phyloP scores from a whole-genome alignment of 2,888 invertebrate species.

The Encarsia formosa region DNA sequence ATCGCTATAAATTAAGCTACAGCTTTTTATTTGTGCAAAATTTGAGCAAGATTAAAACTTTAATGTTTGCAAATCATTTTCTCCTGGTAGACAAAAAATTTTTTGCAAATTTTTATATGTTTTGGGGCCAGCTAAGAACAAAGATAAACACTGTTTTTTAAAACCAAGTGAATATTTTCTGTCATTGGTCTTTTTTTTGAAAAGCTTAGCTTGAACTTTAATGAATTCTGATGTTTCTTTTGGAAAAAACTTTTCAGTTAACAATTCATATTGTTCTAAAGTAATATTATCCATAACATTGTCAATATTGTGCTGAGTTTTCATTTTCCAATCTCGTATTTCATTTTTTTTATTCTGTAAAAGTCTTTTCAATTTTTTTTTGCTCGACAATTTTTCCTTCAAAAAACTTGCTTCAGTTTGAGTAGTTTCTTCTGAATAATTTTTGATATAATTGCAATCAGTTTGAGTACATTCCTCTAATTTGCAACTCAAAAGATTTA shows the following conservation, averaged over 20 bases:
- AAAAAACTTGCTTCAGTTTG: conserved; percentile 18
- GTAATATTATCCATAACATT: conserved; percentile 19
- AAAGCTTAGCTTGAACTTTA: conserved; percentile 24
- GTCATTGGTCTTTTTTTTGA: conserved; percentile 16
- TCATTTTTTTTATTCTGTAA: conserved; percentile 19
- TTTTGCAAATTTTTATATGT: conserved; percentile 24
- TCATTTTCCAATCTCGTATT: conserved; percentile 12
- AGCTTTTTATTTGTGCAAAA: too few species aligned
- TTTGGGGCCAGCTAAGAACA: conserved; percentile 19
- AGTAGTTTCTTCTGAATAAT: conserved; percentile 6
- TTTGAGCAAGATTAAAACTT: conserved; percentile 7
- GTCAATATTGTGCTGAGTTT: conserved; percentile 12
- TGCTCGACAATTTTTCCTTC: conserved; percentile 17
- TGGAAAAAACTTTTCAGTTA: conserved; percentile 26
- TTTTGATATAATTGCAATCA: background rate
- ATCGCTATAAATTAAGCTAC: too few species aligned
- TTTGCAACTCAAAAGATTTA: background rate
- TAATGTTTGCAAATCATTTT: conserved; percentile 19
- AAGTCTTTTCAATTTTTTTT: conserved; percentile 17
- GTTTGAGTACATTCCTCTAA: conserved; percentile 13
- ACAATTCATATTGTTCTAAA: conserved; percentile 22
- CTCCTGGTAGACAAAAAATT: conserved; percentile 21
- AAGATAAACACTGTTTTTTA: conserved; percentile 14
- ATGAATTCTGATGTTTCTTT: conserved; percentile 24
- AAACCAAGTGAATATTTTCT: conserved; percentile 17